Evolutionary conservation across 2,888 invertebrate genomes (phyloP).

Genomic region (Hemaris fuciformis): DNA sequence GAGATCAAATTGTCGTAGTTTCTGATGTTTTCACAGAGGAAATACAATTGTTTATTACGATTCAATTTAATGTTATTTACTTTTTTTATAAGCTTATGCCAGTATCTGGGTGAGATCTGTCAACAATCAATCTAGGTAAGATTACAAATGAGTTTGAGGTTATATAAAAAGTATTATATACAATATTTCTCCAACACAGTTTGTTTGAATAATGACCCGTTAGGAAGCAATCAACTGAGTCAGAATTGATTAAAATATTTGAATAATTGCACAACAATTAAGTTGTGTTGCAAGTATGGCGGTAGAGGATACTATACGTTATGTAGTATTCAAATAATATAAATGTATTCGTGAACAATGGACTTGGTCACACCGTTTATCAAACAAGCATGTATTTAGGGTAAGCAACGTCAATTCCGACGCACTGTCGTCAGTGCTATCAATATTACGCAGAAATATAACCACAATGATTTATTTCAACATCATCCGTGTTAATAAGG

Average conservation of each 20-base stretch:
- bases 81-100: too few relatives aligned
- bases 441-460: background rate
- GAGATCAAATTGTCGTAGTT: too few relatives aligned
- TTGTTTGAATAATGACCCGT: background rate
- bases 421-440: background rate
- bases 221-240: too few relatives aligned
- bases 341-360: background rate
- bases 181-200: too few relatives aligned
- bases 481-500: background rate
- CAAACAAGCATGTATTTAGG: slow-evolving; percentile 8
- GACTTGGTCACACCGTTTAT: background rate
- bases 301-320: background rate
- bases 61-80: too few relatives aligned
- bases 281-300: background rate
- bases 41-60: too few relatives aligned
- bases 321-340: background rate
- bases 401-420: slow-evolving; percentile 4
- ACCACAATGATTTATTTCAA: background rate
- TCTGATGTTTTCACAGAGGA: too few relatives aligned
- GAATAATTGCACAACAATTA: background rate
- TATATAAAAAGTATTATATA: too few relatives aligned
- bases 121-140: too few relatives aligned
- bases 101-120: too few relatives aligned
- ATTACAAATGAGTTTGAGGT: too few relatives aligned
- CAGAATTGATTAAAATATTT: background rate